These are phyloP conservation scores for Solenodon paradoxus DNA, from an alignment of 2,113 vertebrate genomes.

Conservation along the genomic window DNA sequence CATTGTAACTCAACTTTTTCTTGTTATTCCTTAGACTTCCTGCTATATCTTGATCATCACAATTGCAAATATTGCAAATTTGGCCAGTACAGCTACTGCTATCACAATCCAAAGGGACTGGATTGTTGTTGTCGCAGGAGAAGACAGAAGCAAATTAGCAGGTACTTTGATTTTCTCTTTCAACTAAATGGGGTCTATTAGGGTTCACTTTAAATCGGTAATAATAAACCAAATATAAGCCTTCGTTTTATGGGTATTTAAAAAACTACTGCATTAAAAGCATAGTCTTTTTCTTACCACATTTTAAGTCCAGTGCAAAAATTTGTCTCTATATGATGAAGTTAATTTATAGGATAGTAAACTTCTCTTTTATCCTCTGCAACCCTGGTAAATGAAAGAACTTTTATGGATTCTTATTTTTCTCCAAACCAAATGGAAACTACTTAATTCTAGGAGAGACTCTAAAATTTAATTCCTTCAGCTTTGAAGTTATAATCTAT, in stretches of 20 bases:
- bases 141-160: conserved; percentile 95
- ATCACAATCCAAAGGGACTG: conserved; percentile 99
- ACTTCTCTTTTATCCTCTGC: neutral
- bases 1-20: conserved; percentile 28
- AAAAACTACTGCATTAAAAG: neutral
- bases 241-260: neutral
- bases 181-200: neutral
- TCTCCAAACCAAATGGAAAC: neutral
- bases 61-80: conserved; percentile 96
- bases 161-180: conserved; percentile 82
- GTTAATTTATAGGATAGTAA: neutral
- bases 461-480: neutral
- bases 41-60: conserved; percentile 98
- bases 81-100: conserved; percentile 95
- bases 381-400: neutral
- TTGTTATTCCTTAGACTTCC: conserved; percentile 84
- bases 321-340: neutral
- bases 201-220: neutral
- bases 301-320: neutral
- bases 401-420: neutral
- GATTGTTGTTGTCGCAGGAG: conserved; percentile 97
- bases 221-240: neutral
- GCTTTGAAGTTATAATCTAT: neutral
- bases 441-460: neutral
- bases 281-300: neutral